phyloP scores from a whole-genome alignment of 2,888 invertebrate genomes.

The Rhagophthalmus giganteus region DNA sequence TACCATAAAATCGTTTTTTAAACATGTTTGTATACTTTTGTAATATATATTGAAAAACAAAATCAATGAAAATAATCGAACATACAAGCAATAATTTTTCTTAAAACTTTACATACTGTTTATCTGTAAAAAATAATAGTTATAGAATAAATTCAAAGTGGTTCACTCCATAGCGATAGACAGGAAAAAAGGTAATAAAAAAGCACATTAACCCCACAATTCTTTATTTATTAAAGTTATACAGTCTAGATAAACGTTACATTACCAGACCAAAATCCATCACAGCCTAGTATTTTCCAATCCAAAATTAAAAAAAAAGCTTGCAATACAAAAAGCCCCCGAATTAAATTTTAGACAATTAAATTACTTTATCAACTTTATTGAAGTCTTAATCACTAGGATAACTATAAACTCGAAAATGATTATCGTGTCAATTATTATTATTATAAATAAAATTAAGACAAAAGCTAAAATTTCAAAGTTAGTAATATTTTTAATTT shows the following conservation, averaged over 20 bases:
- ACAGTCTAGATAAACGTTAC: conserved; percentile 27
- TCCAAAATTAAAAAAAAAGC: conserved; percentile 19
- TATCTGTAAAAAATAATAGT: too few relatives aligned
- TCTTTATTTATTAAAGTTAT: conserved; percentile 34
- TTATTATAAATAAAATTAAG: too few relatives aligned
- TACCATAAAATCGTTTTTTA: too few relatives aligned
- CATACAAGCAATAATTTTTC: too few relatives aligned
- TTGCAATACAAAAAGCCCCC: conserved; percentile 9
- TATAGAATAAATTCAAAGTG: conserved; percentile 3
- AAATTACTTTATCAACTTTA: neutral
- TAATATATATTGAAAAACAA: too few relatives aligned
- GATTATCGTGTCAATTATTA: too few relatives aligned
- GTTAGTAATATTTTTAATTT: neutral
- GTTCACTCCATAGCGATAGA: conserved; percentile 20
- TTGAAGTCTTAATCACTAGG: neutral
- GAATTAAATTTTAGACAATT: too few relatives aligned
- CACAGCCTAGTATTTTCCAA: conserved; percentile 38
- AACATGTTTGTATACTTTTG: too few relatives aligned
- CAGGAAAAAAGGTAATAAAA: conserved; percentile 16
- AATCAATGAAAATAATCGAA: neutral
- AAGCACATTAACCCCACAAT: conserved; percentile 32
- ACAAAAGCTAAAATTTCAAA: too few relatives aligned
- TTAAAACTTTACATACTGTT: too few relatives aligned
- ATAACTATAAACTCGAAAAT: neutral
- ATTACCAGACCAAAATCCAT: conserved; percentile 34